Evolutionary conservation across 1,140 invertebrate species (phyloP).

Genomic region (Campodea augens): DNA sequence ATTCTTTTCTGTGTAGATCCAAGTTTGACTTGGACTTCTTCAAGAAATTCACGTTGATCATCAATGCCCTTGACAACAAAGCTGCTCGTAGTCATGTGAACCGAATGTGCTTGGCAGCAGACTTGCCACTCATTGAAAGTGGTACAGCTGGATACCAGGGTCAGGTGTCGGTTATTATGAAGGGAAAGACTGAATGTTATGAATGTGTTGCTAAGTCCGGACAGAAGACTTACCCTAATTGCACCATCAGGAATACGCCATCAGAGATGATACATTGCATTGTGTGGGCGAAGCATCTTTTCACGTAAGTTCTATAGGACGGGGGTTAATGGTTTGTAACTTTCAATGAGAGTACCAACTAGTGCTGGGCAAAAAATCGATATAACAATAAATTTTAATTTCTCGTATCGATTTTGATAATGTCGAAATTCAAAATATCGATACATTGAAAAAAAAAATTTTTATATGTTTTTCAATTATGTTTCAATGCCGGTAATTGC

Average conservation of each 20-base stretch:
- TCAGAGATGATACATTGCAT: conserved; percentile 98
- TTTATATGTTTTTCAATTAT: no score
- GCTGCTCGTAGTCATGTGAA: conserved; percentile 96
- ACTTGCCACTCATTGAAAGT: conserved; percentile 86
- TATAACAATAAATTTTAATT: no score
- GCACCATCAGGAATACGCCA: conserved; percentile 98
- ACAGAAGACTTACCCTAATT: conserved; percentile 88
- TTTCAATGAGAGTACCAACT: no score
- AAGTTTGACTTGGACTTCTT: conserved; percentile 85
- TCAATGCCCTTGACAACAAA: conserved; percentile 95
- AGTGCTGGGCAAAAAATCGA: no score
- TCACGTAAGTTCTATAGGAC: conserved; percentile 64
- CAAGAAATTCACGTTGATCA: conserved; percentile 74
- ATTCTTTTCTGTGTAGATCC: conserved; percentile 47
- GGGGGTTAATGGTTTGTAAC: no score
- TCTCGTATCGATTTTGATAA: no score
- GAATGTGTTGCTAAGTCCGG: conserved; percentile 84
- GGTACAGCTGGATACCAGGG: conserved; percentile 93
- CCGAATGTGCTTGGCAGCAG: conserved; percentile 89
- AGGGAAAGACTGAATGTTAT: conserved; percentile 85
- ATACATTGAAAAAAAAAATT: no score
- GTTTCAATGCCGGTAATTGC: no score
- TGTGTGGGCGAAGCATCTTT: conserved; percentile 97
- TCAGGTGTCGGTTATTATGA: conserved; percentile 62
- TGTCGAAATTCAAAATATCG: no score